phyloP scores from a whole-genome alignment of 92 coral and sea anemone genomes.

The Zoanthus gigantus region DNA sequence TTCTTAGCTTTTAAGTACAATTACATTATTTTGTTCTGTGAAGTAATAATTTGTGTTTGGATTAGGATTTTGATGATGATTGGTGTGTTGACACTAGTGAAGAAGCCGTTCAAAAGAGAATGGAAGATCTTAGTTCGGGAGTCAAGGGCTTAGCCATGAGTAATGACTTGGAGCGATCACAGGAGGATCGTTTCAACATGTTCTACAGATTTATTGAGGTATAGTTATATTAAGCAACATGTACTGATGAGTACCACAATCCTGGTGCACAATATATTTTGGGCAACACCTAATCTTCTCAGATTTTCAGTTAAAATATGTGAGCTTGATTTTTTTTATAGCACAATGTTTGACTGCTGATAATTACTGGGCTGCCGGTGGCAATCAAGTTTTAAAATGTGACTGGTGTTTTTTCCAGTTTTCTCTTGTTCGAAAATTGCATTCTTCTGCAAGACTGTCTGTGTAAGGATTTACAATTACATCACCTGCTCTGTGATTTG shows the following conservation, averaged over 20 bases:
- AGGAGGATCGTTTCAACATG: constrained; percentile 90
- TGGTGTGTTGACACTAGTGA: constrained; percentile 99
- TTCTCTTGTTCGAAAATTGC: too few relatives aligned
- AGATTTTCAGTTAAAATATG: too few relatives aligned
- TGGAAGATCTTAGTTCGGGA: constrained; percentile 87
- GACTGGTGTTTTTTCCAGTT: too few relatives aligned
- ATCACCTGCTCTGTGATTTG: too few relatives aligned
- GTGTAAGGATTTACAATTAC: too few relatives aligned
- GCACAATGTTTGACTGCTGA: too few relatives aligned
- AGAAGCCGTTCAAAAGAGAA: constrained; percentile 87
- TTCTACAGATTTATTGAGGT: constrained; percentile 96
- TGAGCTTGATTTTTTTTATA: too few relatives aligned
- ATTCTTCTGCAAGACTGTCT: too few relatives aligned
- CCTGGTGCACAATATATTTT: not conserved
- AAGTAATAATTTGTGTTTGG: not conserved
- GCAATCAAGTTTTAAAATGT: too few relatives aligned
- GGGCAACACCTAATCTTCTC: too few relatives aligned
- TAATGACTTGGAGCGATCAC: constrained; percentile 86
- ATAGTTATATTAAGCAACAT: not conserved
- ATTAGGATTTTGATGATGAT: constrained; percentile 75
- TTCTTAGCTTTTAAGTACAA: not conserved
- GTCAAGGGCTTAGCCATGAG: constrained; percentile 91
- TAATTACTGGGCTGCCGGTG: too few relatives aligned
- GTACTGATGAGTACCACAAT: too few relatives aligned
- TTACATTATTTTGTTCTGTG: not conserved